Conservation (phyloP, 2,888 invertebrate species). For the Zele albiditarsus region DNA sequence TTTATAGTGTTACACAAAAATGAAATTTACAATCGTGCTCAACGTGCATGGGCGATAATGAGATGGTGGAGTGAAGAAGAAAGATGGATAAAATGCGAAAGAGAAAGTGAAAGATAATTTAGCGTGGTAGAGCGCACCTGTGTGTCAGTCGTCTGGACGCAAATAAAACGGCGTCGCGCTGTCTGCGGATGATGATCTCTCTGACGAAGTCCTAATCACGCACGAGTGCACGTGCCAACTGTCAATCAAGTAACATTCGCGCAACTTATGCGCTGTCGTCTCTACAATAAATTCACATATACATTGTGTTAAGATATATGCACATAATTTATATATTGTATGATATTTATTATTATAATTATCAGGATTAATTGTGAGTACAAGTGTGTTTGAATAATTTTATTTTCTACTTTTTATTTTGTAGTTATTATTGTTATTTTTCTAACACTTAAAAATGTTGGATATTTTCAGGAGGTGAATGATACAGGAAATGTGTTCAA, state of each 20-base stretch:
- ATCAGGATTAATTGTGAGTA: too few relatives aligned
- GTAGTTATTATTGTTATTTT: too few relatives aligned
- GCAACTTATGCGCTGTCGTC: not conserved
- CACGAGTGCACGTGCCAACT: constrained; percentile 54
- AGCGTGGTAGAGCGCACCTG: constrained; percentile 29
- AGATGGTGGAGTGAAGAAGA: not conserved
- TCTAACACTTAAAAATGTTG: too few relatives aligned
- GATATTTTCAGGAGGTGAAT: too few relatives aligned
- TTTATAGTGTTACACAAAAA: too few relatives aligned
- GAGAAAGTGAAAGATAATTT: not conserved
- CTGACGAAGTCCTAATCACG: constrained; percentile 55
- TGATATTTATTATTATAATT: too few relatives aligned
- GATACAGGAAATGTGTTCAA: too few relatives aligned
- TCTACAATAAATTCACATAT: not conserved
- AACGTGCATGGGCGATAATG: too few relatives aligned
- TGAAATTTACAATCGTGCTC: too few relatives aligned
- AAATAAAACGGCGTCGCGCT: constrained; percentile 70
- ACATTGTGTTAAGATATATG: not conserved
- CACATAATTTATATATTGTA: not conserved
- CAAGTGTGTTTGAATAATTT: too few relatives aligned
- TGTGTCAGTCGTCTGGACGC: constrained; percentile 52
- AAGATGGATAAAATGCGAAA: not conserved
- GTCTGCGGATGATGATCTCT: constrained; percentile 59
- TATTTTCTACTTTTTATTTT: too few relatives aligned
- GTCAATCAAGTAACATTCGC: constrained; percentile 46